Evolutionary conservation across 2,113 vertebrate genomes (phyloP), one percentile per base, ranked within the genome.

Genomic region (Galemys pyrenaicus): DNA sequence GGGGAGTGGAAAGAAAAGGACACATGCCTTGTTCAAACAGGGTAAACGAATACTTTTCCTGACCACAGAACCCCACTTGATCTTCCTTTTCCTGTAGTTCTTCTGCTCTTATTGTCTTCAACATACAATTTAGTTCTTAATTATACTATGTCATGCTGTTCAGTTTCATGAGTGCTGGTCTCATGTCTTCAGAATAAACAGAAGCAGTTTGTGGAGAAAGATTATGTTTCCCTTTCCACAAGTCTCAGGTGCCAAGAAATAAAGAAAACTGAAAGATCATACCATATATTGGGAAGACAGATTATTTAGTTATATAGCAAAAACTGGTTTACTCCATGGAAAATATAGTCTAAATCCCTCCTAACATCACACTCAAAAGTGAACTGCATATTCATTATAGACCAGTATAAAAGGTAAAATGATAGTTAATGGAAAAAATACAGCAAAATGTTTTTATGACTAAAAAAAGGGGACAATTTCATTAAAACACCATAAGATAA

Each of bases 21-120:
- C 9, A 90, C 9, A 30, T 51, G 77, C 19, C 32, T 74, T 26
- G 28, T 90, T 94, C 35, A 78, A 95, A 74, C 39, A 92, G 51
- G 35, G 64, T 79, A 92, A 96, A 84, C 86, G 46, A 94, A 65
- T 65, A 65, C 41, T 60, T 67, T 89, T 93, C 41, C 49, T 73
- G 51, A 77, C 62, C 32, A n/a, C 20, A 5, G 37, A 51, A 75
- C 22, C 28, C 24, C 87, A 44, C 1, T 37, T 75, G 20, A 81
- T 62, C 35, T 94, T 74, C 24, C 22, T 70, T 80, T 44, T 73
- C 58, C 94, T 91, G 46, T 92, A 85, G 58, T 79, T 94, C 44
- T 86, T 87, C 41, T 82, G 6, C 1, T 58, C n/a, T 39, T 80
- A 75, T 3, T 80, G 44, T 92, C 12, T 30, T 71, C 44, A 89